A percentile compares a stretch with the other conserved stretches of the same genome.
Conservation (phyloP, 2,113 vertebrate genomes). For the Sigmodon hispidus region DNA sequence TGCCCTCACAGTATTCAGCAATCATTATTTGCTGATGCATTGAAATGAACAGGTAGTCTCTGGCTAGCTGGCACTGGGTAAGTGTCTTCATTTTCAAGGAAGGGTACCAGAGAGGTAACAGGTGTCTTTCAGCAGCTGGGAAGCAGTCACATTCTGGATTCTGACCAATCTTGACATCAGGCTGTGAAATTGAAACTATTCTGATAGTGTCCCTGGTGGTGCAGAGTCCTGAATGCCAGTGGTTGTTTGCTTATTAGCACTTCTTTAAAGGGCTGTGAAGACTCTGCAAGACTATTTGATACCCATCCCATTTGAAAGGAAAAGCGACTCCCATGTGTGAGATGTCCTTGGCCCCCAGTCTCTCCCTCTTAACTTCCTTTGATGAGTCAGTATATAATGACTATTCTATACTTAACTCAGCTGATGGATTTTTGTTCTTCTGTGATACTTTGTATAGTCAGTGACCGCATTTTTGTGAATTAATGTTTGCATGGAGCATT, state of each 20-base stretch:
- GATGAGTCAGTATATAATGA: background rate
- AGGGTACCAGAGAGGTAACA: constrained; percentile 21
- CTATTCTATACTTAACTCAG: background rate
- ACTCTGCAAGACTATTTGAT: constrained; percentile 19
- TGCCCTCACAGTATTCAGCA: background rate
- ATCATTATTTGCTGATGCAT: background rate
- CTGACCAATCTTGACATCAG: background rate
- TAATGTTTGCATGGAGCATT: background rate
- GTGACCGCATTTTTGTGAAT: background rate
- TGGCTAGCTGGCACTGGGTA: background rate
- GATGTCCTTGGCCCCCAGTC: background rate
- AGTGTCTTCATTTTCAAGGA: background rate
- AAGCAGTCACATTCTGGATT: background rate
- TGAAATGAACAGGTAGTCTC: background rate
- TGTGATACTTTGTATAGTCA: background rate
- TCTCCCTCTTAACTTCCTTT: background rate
- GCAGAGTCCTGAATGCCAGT: background rate
- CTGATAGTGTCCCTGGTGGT: background rate
- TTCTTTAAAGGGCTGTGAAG: background rate
- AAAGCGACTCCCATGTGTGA: background rate
- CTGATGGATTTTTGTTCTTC: background rate
- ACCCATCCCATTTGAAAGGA: background rate
- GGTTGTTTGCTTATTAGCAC: background rate
- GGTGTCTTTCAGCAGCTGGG: background rate
- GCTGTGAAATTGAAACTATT: constrained; percentile 14